Evolutionary conservation across 2,888 invertebrate genomes (phyloP).

Genomic region (Meandrusa payeni): DNA sequence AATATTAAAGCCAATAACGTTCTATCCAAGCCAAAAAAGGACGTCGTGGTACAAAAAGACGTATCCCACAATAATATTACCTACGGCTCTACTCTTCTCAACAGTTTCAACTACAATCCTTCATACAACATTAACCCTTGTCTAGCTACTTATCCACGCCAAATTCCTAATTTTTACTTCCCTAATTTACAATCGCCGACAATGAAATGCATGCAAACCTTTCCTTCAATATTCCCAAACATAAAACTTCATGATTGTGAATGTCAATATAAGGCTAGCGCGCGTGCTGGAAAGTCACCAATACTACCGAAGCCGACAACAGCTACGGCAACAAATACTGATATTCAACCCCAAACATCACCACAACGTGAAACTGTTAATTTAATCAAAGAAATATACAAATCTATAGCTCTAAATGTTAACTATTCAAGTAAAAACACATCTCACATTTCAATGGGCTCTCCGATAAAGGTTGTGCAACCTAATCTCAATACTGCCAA

Average conservation of each 20-base stretch:
- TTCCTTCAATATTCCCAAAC: conserved; percentile 52
- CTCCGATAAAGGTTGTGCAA: conserved; percentile 22
- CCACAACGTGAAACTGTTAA: conserved; percentile 56
- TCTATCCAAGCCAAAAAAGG: conserved; percentile 45
- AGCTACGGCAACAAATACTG: conserved; percentile 54
- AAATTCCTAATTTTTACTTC: conserved; percentile 38
- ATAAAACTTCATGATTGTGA: conserved; percentile 43
- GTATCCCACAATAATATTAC: conserved; percentile 45
- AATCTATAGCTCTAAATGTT: conserved; percentile 54
- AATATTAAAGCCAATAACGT: conserved; percentile 38
- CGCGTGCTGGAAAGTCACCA: conserved; percentile 7
- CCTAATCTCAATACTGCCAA: conserved; percentile 8
- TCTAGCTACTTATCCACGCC: conserved; percentile 44
- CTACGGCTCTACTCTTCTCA: conserved; percentile 46
- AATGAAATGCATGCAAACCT: conserved; percentile 50
- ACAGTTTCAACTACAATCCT: conserved; percentile 55
- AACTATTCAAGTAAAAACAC: conserved; percentile 44
- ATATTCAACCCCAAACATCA: conserved; percentile 28
- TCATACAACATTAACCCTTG: conserved; percentile 45
- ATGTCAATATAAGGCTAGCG: conserved; percentile 41
- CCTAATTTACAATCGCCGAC: conserved; percentile 35
- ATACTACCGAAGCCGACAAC: conserved; percentile 23
- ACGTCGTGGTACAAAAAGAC: conserved; percentile 57
- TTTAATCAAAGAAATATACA: conserved; percentile 68
- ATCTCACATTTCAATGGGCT: conserved; percentile 38